A percentile compares a stretch with the other conserved stretches of the same genome.
These are phyloP conservation scores for Limonius californicus DNA, from an alignment of 1,140 invertebrate genomes.

Conservation along the genomic window DNA sequence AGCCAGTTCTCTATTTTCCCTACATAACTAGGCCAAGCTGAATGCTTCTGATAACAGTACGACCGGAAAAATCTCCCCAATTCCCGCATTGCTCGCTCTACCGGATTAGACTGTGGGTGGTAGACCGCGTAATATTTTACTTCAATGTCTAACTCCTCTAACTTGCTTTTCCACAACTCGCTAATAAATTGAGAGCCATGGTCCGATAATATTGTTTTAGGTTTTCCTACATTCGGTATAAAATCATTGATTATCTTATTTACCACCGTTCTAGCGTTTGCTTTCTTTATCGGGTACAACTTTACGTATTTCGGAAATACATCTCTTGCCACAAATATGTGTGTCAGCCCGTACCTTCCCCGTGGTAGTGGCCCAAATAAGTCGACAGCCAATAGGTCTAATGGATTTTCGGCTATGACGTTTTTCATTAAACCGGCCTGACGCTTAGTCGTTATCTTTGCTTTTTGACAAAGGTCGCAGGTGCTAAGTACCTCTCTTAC, in stretches of 20 bases:
- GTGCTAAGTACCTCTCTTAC: not conserved
- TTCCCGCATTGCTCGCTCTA: slow-evolving; percentile 34
- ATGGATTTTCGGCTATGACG: not conserved
- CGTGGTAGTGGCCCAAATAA: not conserved
- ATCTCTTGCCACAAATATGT: not conserved
- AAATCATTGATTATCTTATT: not conserved
- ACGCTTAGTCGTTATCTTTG: not conserved
- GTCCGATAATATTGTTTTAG: slow-evolving; percentile 23
- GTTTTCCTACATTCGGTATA: slow-evolving; percentile 18
- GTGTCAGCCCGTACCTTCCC: not conserved
- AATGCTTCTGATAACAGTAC: slow-evolving; percentile 30
- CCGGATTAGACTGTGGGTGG: slow-evolving; percentile 36
- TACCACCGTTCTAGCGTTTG: too few species aligned
- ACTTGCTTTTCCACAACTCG: slow-evolving; percentile 15
- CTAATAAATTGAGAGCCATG: slow-evolving; percentile 29
- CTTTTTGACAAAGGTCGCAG: not conserved
- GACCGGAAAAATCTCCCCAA: slow-evolving; percentile 35
- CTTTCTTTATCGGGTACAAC: too few species aligned
- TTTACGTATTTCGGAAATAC: not conserved
- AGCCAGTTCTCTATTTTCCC: slow-evolving; percentile 33
- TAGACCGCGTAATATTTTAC: not conserved
- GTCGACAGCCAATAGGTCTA: not conserved
- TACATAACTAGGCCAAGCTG: slow-evolving; percentile 27
- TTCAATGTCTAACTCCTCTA: slow-evolving; percentile 26
- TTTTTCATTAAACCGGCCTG: not conserved